Evolutionary conservation across 2,113 vertebrate genomes (phyloP), one percentile per base, ranked within the genome.

Genomic region (Pao palembangensis): DNA sequence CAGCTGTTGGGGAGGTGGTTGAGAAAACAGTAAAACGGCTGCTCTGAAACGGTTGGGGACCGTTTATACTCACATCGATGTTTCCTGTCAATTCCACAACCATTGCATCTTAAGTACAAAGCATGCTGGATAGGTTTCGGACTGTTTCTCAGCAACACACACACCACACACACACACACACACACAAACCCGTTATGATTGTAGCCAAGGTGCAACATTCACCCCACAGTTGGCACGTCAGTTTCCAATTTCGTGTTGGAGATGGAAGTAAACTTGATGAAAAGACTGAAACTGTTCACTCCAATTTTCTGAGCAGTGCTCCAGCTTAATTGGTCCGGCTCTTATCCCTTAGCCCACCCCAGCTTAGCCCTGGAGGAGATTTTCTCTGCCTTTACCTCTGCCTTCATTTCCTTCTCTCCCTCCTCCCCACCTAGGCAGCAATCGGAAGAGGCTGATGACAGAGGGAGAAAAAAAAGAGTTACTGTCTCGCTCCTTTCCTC

Each of bases 321-420:
- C 79, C 76, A 82, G 66, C 78, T 87, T 89, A 89, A 89, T 88
- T 88, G 87, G 85, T 85, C 73, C 70, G 80, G 81, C 81, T 84
- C 76, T 89, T 85, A 87, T 86, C 82, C 85, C 75, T 68, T 76
- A 67, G 76, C 84, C 82, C 76, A 85, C 84, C 83, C 78, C 81
- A 25, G 78, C 76, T 85, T 81, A 82, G 78, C 64, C 80, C 77
- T 64, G 56, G 58, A 76, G 81, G 75, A 78, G 78, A 78, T 83
- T 86, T 86, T 49, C 72, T 78, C 46, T 19, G 58, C 66, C 76
- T 84, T 73, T 78, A 79, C 70, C 76, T 73, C 70, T 74, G 74
- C 74, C 77, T 72, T 82, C 72, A 81, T 81, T 88, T 76, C 74
- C 56, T 55, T 55, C 47, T 62, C 64, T 49, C n/a, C 47, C 20